These are phyloP conservation scores for Plecotus auritus DNA, from an alignment of 2,113 vertebrate genomes.

Conservation along the genomic window DNA sequence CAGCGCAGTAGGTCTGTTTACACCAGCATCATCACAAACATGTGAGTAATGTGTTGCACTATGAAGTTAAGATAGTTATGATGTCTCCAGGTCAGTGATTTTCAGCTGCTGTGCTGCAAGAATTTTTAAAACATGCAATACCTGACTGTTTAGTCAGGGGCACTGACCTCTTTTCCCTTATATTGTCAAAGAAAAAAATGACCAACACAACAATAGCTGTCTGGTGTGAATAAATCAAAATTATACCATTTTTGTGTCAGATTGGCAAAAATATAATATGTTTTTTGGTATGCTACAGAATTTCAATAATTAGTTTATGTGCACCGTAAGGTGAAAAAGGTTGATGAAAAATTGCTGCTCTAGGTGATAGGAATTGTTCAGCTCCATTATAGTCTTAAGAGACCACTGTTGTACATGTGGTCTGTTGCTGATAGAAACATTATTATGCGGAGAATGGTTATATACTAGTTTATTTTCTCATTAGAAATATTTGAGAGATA, in stretches of 20 bases:
- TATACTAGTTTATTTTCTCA: neutral
- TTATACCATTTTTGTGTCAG: neutral
- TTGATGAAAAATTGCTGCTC: neutral
- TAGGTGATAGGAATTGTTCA: neutral
- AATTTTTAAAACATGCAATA: neutral
- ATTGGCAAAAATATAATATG: neutral
- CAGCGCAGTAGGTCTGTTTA: neutral
- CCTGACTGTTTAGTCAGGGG: neutral
- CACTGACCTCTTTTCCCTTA: neutral
- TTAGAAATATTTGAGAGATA: neutral
- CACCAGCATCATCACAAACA: neutral
- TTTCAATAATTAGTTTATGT: neutral
- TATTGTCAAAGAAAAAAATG: neutral
- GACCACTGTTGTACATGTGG: neutral
- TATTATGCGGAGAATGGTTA: neutral
- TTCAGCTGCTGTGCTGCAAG: neutral
- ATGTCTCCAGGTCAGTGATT: neutral
- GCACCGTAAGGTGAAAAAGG: neutral
- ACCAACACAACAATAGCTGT: neutral
- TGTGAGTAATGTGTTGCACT: neutral
- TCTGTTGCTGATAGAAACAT: neutral
- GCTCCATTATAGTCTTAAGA: neutral
- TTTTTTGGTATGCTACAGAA: neutral
- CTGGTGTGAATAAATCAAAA: neutral
- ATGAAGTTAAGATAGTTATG: neutral